These are phyloP conservation scores for Narcine bancroftii DNA, from an alignment of 2,113 vertebrate species.

Conservation along the genomic window DNA sequence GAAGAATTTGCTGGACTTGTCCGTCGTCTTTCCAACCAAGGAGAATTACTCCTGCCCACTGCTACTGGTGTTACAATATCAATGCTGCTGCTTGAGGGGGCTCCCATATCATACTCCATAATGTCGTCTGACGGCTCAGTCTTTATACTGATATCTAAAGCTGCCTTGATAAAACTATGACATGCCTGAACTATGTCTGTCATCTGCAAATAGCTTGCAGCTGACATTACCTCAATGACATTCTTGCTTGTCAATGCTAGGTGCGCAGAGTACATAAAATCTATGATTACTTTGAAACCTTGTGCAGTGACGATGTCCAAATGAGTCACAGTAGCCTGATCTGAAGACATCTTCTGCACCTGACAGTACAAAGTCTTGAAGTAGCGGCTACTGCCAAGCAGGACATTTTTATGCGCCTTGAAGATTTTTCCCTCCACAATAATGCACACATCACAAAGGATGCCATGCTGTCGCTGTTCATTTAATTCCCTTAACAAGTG, in stretches of 20 bases:
- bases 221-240: conserved; percentile 97
- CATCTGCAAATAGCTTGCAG: conserved; percentile 97
- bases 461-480: conserved; percentile 90
- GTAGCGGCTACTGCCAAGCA: conserved; percentile 93
- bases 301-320: conserved; percentile 94
- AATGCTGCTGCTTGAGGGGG: conserved; percentile 59
- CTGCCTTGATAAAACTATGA: conserved; percentile 93
- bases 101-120: conserved; percentile 74
- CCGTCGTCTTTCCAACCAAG: conserved; percentile 75
- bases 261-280: conserved; percentile 98
- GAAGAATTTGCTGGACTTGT: conserved; percentile 92
- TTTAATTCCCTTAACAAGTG: conserved; percentile 92
- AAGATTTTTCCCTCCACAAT: conserved; percentile 96
- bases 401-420: conserved; percentile 91
- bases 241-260: conserved; percentile 93
- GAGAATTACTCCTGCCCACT: conserved; percentile 87
- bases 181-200: conserved; percentile 96
- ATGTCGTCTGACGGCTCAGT: conserved; percentile 84
- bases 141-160: conserved; percentile 94
- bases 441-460: conserved; percentile 89
- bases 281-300: conserved; percentile 93
- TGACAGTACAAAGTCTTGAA: conserved; percentile 98
- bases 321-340: conserved; percentile 89
- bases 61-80: conserved; percentile 76
- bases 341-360: conserved; percentile 79